Evolutionary conservation across 2,113 vertebrate species (phyloP), one percentile per base, ranked within the genome.

Genomic region (Rhinopomastus cyanomelas): DNA sequence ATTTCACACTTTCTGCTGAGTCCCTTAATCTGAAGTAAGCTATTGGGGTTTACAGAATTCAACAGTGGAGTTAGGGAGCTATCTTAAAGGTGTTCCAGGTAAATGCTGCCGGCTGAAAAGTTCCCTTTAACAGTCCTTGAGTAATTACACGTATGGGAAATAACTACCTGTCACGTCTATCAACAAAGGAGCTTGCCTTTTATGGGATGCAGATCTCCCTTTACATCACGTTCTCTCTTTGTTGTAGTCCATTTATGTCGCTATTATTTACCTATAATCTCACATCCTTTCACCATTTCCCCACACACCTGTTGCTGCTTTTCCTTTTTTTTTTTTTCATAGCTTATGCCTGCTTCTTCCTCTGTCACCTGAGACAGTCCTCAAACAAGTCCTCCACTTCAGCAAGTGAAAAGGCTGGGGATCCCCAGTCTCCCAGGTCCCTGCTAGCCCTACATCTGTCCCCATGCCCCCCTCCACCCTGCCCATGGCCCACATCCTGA

Each of bases 401-500:
- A 86, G n/a, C 26, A 81, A 68, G 48, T 52, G 44, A 52, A 93
- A 81, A 69, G 36, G 30, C 37, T 67, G 69, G 69, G 81, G 86
- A 61, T 87, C 30, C 60, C n/a, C 51, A 61, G 22, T 37, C 55
- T 37, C 26, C 12, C 0, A 2, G 12, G 18, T 21, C 42, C 59
- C 68, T 1, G 2, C 51, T 52, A 51, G 8, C 66, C 42, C 53
- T 30, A 27, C 39, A 36, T 91, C 74, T 77, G 48, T 56, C 46
- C 65, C 42, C 0, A 1, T 84, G 67, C 30, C 29, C n/a, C 76
- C 71, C n/a, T n/a, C 46, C 15, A 49, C 78, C 87, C 87, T 79
- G 83, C 55, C 51, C 23, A 8, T 62, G 64, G 51, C 95, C 95
- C 93, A 87, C 95, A 89, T 96, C 92, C 94, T 81, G 96, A 87